These are phyloP conservation scores for Silurus glanis DNA, from an alignment of 2,113 vertebrate genomes.

Conservation along the genomic window DNA sequence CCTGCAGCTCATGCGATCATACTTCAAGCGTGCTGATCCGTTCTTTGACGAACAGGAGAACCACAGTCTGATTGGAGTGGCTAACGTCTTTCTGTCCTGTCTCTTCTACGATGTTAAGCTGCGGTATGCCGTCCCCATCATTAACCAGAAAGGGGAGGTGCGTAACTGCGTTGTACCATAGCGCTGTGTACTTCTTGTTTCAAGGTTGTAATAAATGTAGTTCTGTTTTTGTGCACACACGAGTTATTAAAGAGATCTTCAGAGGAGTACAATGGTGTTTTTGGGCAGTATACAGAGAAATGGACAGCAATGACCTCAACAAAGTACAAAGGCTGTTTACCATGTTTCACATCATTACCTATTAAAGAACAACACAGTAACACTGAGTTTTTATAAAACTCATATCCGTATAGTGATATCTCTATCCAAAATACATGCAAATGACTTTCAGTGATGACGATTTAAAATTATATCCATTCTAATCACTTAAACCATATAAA, in stretches of 20 bases:
- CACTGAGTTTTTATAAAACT: too few relatives aligned
- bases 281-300: not conserved
- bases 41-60: slow-evolving; percentile 95
- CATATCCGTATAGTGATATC: too few relatives aligned
- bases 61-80: slow-evolving; percentile 92
- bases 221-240: not conserved
- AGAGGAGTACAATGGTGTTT: too few relatives aligned
- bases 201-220: not conserved
- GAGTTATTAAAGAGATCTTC: too few relatives aligned
- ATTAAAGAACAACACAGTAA: not conserved
- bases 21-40: slow-evolving; percentile 88
- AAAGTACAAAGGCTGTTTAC: not conserved
- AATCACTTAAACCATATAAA: not conserved
- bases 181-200: not conserved
- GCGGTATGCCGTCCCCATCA: slow-evolving; percentile 90
- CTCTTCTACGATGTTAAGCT: slow-evolving; percentile 88
- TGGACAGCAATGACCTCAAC: not conserved
- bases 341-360: not conserved
- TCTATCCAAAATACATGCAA: too few relatives aligned
- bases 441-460: not conserved
- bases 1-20: slow-evolving; percentile 80
- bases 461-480: not conserved
- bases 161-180: not conserved
- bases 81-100: slow-evolving; percentile 92
- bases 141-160: slow-evolving; percentile 98